phyloP scores from a whole-genome alignment of 2,797 vertebrate species.

The Hyperoplus lanceolatus region DNA sequence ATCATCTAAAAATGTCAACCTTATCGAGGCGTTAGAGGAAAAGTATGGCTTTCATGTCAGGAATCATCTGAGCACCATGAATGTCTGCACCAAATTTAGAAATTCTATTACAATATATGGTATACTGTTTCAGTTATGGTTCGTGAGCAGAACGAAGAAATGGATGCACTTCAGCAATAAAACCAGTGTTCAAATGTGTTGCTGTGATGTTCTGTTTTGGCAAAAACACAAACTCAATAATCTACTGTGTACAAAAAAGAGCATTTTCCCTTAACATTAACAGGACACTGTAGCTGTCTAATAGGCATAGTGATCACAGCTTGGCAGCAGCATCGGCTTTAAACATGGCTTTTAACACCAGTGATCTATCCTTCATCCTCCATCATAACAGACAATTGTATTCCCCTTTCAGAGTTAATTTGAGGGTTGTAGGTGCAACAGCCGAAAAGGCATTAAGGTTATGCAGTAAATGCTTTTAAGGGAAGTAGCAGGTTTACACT shows the following conservation, averaged over 20 bases:
- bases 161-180: no score
- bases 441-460: background rate
- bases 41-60: background rate
- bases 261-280: no score
- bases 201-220: no score
- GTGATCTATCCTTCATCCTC: background rate
- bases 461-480: no score
- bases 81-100: background rate
- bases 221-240: no score
- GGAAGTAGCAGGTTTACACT: no score
- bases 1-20: background rate
- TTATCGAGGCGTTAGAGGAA: background rate
- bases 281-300: no score
- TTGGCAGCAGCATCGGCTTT: background rate
- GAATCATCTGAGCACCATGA: background rate
- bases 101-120: no score
- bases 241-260: no score
- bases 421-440: conserved; percentile 21
- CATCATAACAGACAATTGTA: conserved; percentile 29
- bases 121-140: no score
- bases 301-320: background rate
- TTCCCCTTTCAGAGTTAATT: conserved; percentile 38
- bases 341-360: background rate
- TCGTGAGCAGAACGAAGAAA: no score
- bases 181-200: no score